Evolutionary conservation across 2,113 vertebrate genomes (phyloP).

Genomic region (Scomber colias): DNA sequence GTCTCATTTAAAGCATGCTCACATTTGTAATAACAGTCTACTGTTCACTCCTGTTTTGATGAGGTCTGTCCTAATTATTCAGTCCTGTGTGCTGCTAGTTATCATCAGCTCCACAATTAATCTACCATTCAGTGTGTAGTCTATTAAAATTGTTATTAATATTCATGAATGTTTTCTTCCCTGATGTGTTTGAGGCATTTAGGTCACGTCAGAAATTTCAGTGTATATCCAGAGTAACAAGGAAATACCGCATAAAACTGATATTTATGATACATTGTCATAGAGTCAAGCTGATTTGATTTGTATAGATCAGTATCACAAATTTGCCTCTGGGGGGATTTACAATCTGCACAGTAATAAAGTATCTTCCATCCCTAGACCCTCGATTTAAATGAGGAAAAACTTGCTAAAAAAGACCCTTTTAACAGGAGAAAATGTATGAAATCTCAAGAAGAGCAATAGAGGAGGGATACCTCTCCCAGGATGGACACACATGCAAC

Average conservation of each 20-base stretch:
- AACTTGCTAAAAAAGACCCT: too few relatives aligned
- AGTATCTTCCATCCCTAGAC: too few relatives aligned
- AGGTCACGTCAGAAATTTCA: not conserved
- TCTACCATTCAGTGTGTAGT: not conserved
- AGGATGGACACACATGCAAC: too few relatives aligned
- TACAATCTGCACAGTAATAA: too few relatives aligned
- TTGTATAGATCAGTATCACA: too few relatives aligned
- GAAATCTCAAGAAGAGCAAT: too few relatives aligned
- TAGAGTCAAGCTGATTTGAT: too few relatives aligned
- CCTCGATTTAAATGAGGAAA: too few relatives aligned
- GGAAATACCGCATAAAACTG: not conserved
- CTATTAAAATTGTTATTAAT: not conserved
- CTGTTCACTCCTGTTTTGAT: not conserved
- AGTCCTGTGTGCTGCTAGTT: conserved; percentile 5
- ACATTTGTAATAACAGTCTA: conserved; percentile 22
- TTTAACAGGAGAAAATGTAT: too few relatives aligned
- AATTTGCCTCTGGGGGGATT: too few relatives aligned
- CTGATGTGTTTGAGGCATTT: not conserved
- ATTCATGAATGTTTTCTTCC: not conserved
- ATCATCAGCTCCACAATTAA: conserved; percentile 13
- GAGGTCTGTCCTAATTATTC: conserved; percentile 39
- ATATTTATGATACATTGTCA: not conserved
- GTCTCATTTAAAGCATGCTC: not conserved
- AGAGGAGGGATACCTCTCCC: too few relatives aligned
- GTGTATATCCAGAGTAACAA: not conserved